Conservation (phyloP, 2,113 vertebrate species). For the Osmerus eperlanus region DNA sequence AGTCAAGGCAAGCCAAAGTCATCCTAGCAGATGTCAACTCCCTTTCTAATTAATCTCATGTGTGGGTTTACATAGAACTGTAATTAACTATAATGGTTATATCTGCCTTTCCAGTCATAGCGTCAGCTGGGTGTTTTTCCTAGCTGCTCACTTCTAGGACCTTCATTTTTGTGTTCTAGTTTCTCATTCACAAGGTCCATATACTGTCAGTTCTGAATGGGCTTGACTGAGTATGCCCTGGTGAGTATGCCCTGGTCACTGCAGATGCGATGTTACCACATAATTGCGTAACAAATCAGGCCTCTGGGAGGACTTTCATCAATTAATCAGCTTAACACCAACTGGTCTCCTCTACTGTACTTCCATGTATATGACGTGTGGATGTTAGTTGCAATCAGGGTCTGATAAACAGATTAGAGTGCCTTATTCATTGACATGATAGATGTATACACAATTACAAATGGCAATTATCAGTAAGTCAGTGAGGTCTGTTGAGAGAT, state of each 20-base stretch:
- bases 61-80: no score
- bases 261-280: neutral
- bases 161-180: no score
- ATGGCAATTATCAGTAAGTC: neutral
- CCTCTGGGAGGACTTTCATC: conserved; percentile 31
- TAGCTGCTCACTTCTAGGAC: no score
- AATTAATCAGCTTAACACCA: conserved; percentile 57
- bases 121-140: no score
- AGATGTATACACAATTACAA: neutral
- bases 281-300: conserved; percentile 41
- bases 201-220: no score
- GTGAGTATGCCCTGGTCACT: neutral
- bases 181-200: no score
- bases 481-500: neutral
- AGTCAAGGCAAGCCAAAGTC: no score
- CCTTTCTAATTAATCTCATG: no score
- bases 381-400: conserved; percentile 13
- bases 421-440: conserved; percentile 2
- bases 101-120: no score
- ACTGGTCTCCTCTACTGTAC: conserved; percentile 27
- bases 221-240: no score
- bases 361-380: conserved; percentile 8
- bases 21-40: no score
- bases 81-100: no score
- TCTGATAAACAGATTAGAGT: conserved; percentile 2